Percentiles rank a stretch among this genome's conserved stretches.
Conservation (phyloP, 2,888 invertebrate species). For the Leptinotarsa juncta region DNA sequence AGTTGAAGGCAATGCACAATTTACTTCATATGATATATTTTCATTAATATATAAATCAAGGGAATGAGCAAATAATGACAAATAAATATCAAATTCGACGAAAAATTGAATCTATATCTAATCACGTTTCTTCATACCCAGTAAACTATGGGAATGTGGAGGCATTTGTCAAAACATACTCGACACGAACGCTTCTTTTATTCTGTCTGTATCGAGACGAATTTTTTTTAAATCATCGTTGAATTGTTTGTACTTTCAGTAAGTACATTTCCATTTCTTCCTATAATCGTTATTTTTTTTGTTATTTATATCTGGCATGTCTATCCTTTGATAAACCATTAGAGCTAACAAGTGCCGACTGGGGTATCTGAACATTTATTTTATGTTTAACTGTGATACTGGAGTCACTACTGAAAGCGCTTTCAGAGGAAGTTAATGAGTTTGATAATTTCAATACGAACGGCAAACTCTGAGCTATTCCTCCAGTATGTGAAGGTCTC, state of each 20-base stretch:
- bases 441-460: constrained; percentile 48
- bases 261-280: background rate
- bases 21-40: too few relatives aligned
- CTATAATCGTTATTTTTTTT: background rate
- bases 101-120: background rate
- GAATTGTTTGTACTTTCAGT: background rate
- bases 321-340: constrained; percentile 29
- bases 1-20: too few relatives aligned
- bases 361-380: constrained; percentile 40
- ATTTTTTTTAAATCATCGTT: background rate
- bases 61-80: constrained; percentile 2
- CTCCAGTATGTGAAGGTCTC: constrained; percentile 14
- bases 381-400: constrained; percentile 41
- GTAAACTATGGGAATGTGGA: background rate
- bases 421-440: constrained; percentile 49
- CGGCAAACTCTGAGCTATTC: constrained; percentile 45
- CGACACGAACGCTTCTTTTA: background rate
- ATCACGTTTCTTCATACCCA: background rate
- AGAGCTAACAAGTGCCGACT: constrained; percentile 27
- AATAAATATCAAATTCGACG: background rate
- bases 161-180: background rate
- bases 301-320: constrained; percentile 30
- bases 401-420: constrained; percentile 50
- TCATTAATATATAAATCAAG: background rate
- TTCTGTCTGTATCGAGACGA: background rate